Conservation (phyloP, 2,113 vertebrate species). For the Gallinago undulata region DNA sequence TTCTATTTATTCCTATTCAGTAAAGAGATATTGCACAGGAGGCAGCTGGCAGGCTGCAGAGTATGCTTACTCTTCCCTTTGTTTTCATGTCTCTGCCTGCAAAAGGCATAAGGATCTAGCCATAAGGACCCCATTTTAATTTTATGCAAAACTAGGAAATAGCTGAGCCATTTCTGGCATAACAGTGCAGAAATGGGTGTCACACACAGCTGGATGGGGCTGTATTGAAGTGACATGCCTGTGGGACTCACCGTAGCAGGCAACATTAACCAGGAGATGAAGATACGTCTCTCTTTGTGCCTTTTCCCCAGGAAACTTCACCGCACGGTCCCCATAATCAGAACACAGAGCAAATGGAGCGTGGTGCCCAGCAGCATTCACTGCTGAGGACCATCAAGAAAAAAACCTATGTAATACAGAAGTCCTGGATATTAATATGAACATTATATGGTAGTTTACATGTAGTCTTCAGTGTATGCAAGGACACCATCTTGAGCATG, state of each 20-base stretch:
- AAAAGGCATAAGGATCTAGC: neutral
- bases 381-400: neutral
- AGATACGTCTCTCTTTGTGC: neutral
- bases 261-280: neutral
- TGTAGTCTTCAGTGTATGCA: neutral
- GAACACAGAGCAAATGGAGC: neutral
- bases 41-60: neutral
- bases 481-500: rapidly evolving
- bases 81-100: neutral
- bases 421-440: neutral
- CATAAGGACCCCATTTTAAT: neutral
- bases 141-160: neutral
- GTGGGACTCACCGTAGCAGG: neutral
- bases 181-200: neutral
- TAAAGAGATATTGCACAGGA: neutral
- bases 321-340: rapidly evolving
- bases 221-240: neutral
- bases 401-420: neutral
- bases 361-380: neutral
- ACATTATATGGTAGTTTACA: neutral
- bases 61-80: neutral
- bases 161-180: neutral
- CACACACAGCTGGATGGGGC: neutral
- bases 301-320: neutral
- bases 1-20: constrained; percentile 19